These are phyloP conservation scores for Malaclemys terrapin DNA, from an alignment of 2,113 vertebrate genomes.

Conservation along the genomic window DNA sequence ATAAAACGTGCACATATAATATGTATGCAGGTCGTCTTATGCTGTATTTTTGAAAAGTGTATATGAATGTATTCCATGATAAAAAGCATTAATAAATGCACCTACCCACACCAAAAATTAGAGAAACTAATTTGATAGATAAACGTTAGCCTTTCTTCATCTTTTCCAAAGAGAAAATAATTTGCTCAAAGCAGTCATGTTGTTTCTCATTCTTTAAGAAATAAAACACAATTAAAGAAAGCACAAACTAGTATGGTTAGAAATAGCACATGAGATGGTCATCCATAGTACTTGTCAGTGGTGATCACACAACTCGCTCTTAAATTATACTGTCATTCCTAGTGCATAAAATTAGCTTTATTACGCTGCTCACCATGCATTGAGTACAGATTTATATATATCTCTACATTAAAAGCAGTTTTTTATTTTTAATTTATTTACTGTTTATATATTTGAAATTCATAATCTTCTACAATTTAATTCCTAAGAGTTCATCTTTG, in stretches of 20 bases:
- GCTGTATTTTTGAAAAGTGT: not conserved
- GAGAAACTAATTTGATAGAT: not conserved
- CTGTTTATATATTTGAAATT: constrained; percentile 18
- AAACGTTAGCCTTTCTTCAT: not conserved
- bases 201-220: not conserved
- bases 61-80: not conserved
- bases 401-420: not conserved
- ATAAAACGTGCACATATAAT: not conserved
- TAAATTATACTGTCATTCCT: not conserved
- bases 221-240: not conserved
- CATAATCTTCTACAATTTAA: constrained; percentile 54
- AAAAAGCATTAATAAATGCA: not conserved
- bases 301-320: not conserved
- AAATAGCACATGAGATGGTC: not conserved
- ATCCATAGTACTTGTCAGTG: not conserved
- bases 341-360: not conserved
- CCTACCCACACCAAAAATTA: not conserved
- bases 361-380: not conserved
- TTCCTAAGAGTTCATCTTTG: constrained; percentile 83
- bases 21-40: not conserved
- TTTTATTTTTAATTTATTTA: not conserved
- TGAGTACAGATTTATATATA: not conserved
- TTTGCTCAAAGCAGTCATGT: not conserved
- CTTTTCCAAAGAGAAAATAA: not conserved
- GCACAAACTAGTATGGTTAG: not conserved